Evolutionary conservation across 2,888 invertebrate species (phyloP).

Genomic region (Drosophila flavopinicola): DNA sequence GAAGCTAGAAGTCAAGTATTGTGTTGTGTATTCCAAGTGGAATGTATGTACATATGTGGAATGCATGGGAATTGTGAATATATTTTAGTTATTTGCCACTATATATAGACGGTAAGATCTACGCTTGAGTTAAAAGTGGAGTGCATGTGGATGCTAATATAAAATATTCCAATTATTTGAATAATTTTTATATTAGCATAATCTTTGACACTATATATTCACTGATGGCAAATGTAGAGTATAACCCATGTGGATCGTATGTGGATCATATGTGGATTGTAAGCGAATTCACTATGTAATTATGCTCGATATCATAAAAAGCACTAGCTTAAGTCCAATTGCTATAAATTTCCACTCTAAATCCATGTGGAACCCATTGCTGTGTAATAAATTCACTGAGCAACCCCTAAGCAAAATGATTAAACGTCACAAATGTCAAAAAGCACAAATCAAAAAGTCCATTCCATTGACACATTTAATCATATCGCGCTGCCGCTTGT

Average conservation of each 20-base stretch:
- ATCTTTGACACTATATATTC: too few species aligned
- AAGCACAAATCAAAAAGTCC: slow-evolving; percentile 39
- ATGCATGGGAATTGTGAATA: too few species aligned
- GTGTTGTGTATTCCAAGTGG: not conserved
- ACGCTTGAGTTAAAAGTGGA: too few species aligned
- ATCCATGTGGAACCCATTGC: not conserved
- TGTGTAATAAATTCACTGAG: not conserved
- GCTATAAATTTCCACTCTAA: not conserved
- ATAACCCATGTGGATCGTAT: not conserved
- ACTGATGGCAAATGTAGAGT: not conserved
- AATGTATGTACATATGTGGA: too few species aligned
- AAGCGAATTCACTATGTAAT: too few species aligned
- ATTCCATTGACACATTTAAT: slow-evolving; percentile 61
- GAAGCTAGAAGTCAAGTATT: too few species aligned
- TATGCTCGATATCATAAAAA: too few species aligned
- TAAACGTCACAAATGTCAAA: slow-evolving; percentile 11
- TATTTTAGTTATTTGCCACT: too few species aligned
- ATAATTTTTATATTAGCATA: too few species aligned
- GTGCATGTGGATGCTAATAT: not conserved
- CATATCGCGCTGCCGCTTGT: slow-evolving; percentile 22
- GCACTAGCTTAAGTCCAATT: too few species aligned
- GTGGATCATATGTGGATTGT: not conserved
- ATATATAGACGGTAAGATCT: too few species aligned
- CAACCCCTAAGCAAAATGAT: not conserved
- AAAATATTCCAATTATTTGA: too few species aligned